Conservation (phyloP, 1,140 invertebrate genomes). For the Schlechtendalia chinensis region DNA sequence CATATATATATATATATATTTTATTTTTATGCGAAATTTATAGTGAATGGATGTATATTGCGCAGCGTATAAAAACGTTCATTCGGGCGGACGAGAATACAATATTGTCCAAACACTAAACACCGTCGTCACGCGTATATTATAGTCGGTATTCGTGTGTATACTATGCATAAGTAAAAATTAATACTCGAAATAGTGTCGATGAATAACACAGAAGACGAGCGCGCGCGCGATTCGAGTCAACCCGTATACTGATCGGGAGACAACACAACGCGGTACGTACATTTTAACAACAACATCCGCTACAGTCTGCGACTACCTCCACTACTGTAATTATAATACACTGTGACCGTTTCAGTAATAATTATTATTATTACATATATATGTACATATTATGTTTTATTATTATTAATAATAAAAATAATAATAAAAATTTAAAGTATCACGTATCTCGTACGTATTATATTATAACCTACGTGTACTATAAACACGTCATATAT, state of each 20-base stretch:
- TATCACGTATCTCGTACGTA: neutral
- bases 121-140: too few species aligned
- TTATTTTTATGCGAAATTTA: too few species aligned
- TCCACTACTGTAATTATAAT: neutral
- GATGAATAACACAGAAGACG: neutral
- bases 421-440: slow-evolving; percentile 15
- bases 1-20: too few species aligned
- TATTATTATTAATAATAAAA: slow-evolving; percentile 11
- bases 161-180: too few species aligned
- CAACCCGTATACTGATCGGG: neutral
- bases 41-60: too few species aligned
- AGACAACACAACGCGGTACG: neutral
- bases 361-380: neutral
- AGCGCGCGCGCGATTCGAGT: neutral
- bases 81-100: too few species aligned
- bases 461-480: too few species aligned
- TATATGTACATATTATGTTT: neutral
- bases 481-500: too few species aligned
- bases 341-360: neutral
- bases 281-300: slow-evolving; percentile 34
- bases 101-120: too few species aligned
- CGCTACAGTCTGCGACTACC: neutral
- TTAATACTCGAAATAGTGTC: too few species aligned
- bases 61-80: too few species aligned
- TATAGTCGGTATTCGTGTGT: too few species aligned